Conservation (phyloP, 2,797 vertebrate genomes). For the Sebastes nivosus region DNA sequence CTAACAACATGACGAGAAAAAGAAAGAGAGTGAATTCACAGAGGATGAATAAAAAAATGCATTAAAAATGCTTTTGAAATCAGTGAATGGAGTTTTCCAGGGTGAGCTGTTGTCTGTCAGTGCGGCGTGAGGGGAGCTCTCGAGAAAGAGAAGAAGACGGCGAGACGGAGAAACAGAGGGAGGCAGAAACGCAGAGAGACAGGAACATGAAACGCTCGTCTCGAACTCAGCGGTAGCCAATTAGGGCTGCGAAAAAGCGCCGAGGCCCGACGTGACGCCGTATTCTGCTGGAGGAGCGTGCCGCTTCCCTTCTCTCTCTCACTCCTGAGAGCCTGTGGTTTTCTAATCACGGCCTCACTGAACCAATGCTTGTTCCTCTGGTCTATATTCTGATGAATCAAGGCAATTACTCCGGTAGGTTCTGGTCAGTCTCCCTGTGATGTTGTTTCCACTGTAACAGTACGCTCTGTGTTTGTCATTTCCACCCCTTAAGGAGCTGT, state of each 20-base stretch:
- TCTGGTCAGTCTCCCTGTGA: constrained; percentile 42
- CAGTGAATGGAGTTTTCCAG: constrained; percentile 27
- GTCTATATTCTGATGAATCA: constrained; percentile 34
- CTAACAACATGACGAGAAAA: background rate
- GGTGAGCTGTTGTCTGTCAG: constrained; percentile 10
- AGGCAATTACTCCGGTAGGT: constrained; percentile 24
- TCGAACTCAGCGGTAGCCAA: constrained; percentile 72
- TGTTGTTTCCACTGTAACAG: constrained; percentile 17
- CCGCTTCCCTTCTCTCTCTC: constrained; percentile 26
- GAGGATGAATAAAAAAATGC: background rate
- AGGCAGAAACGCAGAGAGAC: constrained; percentile 44
- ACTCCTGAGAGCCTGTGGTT: constrained; percentile 30
- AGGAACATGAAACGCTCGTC: constrained; percentile 63
- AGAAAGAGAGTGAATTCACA: background rate
- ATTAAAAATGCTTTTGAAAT: constrained; percentile 1
- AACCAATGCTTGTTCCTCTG: constrained; percentile 20
- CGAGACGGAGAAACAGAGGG: constrained; percentile 34
- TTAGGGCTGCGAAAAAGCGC: constrained; percentile 67
- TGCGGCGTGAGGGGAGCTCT: constrained; percentile 4
- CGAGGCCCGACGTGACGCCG: constrained; percentile 54
- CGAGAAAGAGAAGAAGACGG: constrained; percentile 15
- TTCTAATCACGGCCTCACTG: constrained; percentile 40
- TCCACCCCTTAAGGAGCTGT: background rate
- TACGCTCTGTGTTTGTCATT: constrained; percentile 21
- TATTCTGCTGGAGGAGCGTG: constrained; percentile 38